Percentiles rank a stretch among this genome's conserved stretches.
Conservation (phyloP, 1,140 invertebrate species). For the Gerris buenoi region DNA sequence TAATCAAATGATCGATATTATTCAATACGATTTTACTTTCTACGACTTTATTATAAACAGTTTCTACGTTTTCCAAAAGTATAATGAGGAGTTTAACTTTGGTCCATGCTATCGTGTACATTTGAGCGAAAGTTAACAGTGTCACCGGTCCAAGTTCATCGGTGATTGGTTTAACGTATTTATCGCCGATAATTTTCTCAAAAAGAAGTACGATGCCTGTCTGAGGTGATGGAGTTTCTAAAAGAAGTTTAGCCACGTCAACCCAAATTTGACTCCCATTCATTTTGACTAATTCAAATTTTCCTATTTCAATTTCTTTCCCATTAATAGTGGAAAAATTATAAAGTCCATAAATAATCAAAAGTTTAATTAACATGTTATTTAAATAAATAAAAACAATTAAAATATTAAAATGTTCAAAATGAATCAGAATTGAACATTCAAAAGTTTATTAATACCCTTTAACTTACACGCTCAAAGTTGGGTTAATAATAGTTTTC, state of each 20-base stretch:
- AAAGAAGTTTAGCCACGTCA: background rate
- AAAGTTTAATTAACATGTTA: too few relatives aligned
- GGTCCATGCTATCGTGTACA: background rate
- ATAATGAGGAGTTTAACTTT: background rate
- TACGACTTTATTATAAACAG: background rate
- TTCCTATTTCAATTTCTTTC: too few relatives aligned
- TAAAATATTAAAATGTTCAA: too few relatives aligned
- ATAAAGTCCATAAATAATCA: too few relatives aligned
- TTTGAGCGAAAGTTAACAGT: background rate
- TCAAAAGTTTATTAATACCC: too few relatives aligned
- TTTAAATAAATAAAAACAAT: too few relatives aligned
- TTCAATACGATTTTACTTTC: background rate
- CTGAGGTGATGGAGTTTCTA: background rate
- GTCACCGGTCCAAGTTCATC: background rate
- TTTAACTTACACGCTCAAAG: too few relatives aligned
- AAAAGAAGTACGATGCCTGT: background rate
- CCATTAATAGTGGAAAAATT: too few relatives aligned
- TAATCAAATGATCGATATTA: background rate
- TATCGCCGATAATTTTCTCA: background rate
- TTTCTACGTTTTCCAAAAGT: background rate
- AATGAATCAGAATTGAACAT: too few relatives aligned
- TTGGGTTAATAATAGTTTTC: too few relatives aligned
- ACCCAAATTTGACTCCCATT: background rate
- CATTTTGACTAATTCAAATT: background rate
- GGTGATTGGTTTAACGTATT: background rate